phyloP scores from a whole-genome alignment of 2,797 vertebrate genomes.

The Labroides dimidiatus region DNA sequence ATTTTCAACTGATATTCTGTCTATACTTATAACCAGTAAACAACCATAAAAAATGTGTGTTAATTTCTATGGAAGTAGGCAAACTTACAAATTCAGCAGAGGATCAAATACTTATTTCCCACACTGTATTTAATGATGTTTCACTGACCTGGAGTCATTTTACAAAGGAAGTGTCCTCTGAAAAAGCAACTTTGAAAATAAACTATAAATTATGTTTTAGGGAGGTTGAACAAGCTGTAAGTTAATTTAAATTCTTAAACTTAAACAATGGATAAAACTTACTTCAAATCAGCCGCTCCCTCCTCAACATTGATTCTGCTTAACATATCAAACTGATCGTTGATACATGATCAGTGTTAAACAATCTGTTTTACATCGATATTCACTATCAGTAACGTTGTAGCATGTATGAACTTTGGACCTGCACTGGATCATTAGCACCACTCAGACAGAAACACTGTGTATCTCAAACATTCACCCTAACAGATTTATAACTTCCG shows the following conservation, averaged over 20 bases:
- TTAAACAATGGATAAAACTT: too few species aligned
- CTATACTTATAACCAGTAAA: too few species aligned
- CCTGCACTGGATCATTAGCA: conserved; percentile 9
- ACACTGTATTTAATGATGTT: not conserved
- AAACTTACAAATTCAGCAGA: too few species aligned
- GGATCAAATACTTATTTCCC: too few species aligned
- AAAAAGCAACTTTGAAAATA: too few species aligned
- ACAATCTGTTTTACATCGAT: not conserved
- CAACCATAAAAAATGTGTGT: too few species aligned
- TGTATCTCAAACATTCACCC: conserved; percentile 7
- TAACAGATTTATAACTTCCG: conserved; percentile 41
- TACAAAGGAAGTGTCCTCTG: not conserved
- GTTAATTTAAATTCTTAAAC: not conserved
- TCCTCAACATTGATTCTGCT: not conserved
- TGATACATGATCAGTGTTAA: not conserved
- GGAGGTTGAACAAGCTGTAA: too few species aligned
- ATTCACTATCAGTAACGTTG: not conserved
- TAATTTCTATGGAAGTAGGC: too few species aligned
- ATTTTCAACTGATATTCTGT: too few species aligned
- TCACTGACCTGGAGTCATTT: not conserved
- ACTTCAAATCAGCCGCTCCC: too few species aligned
- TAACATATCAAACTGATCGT: not conserved
- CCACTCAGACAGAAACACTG: conserved; percentile 12
- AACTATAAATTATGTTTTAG: too few species aligned
- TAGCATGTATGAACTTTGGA: not conserved